Evolutionary conservation across 2,888 invertebrate species (phyloP), one percentile per base, ranked within the genome.

Genomic region (Scaptomyza tumidula): DNA sequence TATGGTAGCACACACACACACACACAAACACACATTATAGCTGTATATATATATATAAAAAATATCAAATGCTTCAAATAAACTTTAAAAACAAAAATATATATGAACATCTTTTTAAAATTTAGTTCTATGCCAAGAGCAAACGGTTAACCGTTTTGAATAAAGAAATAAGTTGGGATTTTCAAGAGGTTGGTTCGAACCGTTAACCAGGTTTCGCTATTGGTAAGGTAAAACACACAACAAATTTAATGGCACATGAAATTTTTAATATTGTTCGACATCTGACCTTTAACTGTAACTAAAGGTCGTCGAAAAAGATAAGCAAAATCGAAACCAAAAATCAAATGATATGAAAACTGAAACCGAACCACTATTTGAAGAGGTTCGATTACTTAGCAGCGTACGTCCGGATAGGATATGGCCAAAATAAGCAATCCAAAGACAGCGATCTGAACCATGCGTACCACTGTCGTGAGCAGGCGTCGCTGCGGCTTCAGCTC

Each of bases 361-460:
- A 35, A 16, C 35, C 13, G n/a, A 37, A 37, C 37, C n/a, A 37
- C 11, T 24, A 24, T 5, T 5, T 24, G 24, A 24, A 24, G 24
- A 3, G 31, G 7, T 29, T 14, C 14, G 29, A 2, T 3, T 7
- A 11, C 0, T 75, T 27, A 84, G 56, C 90, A 90, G 19, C 74
- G 75, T 4, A 77, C 13, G 27, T 91, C 90, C 37, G 91, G 91
- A 78, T 90, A 91, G 48, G 82, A 78, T 6, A 91, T 69, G 7
- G 91, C 91, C 81, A 88, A 81, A 46, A 90, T 77, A 10, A 91
- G 81, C 48, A 89, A 53, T 14, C 91, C 54, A 43, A 89, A 89
- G 6, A 90, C 69, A 9, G 81, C 78, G 3, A 91, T 69, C 53
- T 91, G 91, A 3, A 88, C 58, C 6, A 80, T 33, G 33, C 89